Evolutionary conservation across 2,113 vertebrate genomes (phyloP), one percentile per base, ranked within the genome.

Genomic region (Austrofundulus limnaeus): DNA sequence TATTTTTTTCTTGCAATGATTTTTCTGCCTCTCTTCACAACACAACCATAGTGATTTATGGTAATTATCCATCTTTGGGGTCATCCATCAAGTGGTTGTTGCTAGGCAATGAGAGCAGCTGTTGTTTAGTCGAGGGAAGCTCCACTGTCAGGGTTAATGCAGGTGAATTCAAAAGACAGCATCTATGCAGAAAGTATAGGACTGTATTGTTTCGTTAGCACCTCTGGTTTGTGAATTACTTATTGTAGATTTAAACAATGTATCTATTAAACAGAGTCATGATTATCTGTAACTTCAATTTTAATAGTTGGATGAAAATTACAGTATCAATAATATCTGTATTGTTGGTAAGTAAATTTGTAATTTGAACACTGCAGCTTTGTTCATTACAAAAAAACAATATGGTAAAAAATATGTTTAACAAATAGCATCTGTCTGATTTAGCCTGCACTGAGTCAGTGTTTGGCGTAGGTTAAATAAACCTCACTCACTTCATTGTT

Each of bases 41-140:
- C 88, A 83, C 88, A 89, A 84, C 77, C 82, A 86, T 84, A 87
- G 89, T 92, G 90, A 92, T 93, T 92, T 91, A 93, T 93, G 92
- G 89, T 92, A 93, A 93, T 93, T 92, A 92, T 92, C 91, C 90
- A 91, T 92, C 92, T 91, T 92, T 89, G 87, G 91, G 92, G 92
- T 92, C 92, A 92, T 93, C 92, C 89, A 92, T 93, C 90, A 93
- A 92, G 89, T 88, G 88, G 90, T 92, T 88, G 92, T 92, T 92
- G 92, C 92, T 92, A 92, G 89, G 92, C 90, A 68, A 93, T 92
- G 87, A 83, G 87, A 91, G 90, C 92, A 93, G 92, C 89, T 92
- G 92, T 89, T 92, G 86, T 90, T 90, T 84, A 87, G 85, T 89
- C 75, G 59, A 76, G 75, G 82, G 74, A 83, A 84, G 78, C 86